phyloP scores from a whole-genome alignment of 2,797 vertebrate species.

The Poeciliopsis paucimaculata region DNA sequence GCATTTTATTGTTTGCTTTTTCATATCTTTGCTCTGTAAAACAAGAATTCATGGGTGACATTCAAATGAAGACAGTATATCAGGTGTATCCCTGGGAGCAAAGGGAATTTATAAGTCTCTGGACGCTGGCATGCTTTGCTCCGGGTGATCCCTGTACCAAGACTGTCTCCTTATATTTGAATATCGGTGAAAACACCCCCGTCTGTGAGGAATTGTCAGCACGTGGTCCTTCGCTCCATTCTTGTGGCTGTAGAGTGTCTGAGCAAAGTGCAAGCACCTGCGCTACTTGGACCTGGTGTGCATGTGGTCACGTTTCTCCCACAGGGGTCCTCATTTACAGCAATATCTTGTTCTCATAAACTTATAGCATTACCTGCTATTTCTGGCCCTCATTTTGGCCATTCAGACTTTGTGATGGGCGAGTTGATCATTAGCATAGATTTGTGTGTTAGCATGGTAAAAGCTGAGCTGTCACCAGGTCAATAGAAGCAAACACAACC shows the following conservation, averaged over 20 bases:
- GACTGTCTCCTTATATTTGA: slow-evolving; percentile 73
- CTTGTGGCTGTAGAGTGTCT: slow-evolving; percentile 15
- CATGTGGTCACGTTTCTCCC: slow-evolving; percentile 38
- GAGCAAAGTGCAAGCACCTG: slow-evolving; percentile 6
- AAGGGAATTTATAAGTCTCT: slow-evolving; percentile 42
- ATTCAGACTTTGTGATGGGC: slow-evolving; percentile 48
- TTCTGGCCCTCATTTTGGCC: slow-evolving; percentile 39
- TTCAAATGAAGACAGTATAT: slow-evolving; percentile 21
- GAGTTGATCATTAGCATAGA: slow-evolving; percentile 57
- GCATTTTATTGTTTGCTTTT: not conserved
- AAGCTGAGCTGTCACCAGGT: slow-evolving; percentile 47
- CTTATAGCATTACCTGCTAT: slow-evolving; percentile 33
- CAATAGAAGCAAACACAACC: slow-evolving; percentile 64
- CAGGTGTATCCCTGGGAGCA: slow-evolving; percentile 10
- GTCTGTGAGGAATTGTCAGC: slow-evolving; percentile 68
- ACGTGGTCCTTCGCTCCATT: slow-evolving; percentile 29
- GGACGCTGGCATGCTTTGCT: slow-evolving; percentile 47
- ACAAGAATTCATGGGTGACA: not conserved
- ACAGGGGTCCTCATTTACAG: slow-evolving; percentile 59
- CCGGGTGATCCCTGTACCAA: slow-evolving; percentile 70
- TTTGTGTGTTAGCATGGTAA: slow-evolving; percentile 21
- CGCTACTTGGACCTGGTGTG: not conserved
- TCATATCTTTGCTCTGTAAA: not conserved
- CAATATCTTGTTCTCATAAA: slow-evolving; percentile 52
- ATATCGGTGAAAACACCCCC: slow-evolving; percentile 62